Base-by-base conservation (phyloP, 2,113 vertebrate species). In the Tapirus terrestris region DNA sequence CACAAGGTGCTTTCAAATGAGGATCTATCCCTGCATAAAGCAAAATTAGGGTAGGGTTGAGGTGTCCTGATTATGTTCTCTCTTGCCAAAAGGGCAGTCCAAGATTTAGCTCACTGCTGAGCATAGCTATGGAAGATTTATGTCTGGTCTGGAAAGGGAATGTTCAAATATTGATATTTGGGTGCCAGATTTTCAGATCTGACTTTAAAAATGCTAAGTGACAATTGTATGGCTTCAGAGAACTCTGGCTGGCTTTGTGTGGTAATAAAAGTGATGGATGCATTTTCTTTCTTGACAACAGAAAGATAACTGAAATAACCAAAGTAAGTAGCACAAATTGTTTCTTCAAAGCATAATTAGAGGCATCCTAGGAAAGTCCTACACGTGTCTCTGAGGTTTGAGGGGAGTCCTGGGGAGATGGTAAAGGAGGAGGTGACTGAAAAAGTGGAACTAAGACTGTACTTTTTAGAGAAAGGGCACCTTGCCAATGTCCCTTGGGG, bases 101-200 rank as follows among this genome's bases (percentile, higher is more conserved):
- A 98, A 98, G 98, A 94, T 89, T 97, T 96, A 98, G 97, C 95
- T 98, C 94, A 96, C 89, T 94, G 94, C 96, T 93, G 89, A 98
- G 81, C 53, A n/a, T 0, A 0, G 53, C 89, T 83, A 96, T 80
- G 89, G 94, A 91, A 97, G 96, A 98, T 98, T 98, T 98, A 98
- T 98, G 77, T 67, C 65, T 25, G 18, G 77, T 97, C 95, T 98
- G 93, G 98, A 98, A 93, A 95, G n/a, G 80, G 89, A 97, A 94
- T 53, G 95, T 96, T 98, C 94, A 95, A 97, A 94, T 98, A 97
- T 98, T 97, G 98, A 97, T 98, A 97, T 97, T 97, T 98, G 87
- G 97, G 87, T 96, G 88, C 88, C 93, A 92, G 98, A 96, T 95
- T 98, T 98, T 98, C 97, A 87, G 86, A 98, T 96, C 87, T 96